Evolutionary conservation across 2,888 invertebrate genomes (phyloP).

Genomic region (Thymelicus lineola): DNA sequence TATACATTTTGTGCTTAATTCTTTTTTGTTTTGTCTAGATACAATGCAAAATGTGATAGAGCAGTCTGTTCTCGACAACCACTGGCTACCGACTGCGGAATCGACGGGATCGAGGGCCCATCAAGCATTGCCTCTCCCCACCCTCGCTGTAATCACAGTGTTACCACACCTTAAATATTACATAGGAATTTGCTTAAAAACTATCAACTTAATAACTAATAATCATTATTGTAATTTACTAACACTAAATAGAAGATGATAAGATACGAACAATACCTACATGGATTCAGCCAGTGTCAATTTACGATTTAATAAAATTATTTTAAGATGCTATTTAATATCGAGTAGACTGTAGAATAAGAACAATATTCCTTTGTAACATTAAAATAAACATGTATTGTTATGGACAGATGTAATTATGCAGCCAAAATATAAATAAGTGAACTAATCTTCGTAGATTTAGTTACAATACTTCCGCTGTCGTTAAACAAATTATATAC

Average conservation of each 20-base stretch:
- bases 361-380: constrained; percentile 16
- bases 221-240: constrained; percentile 49
- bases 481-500: constrained; percentile 6
- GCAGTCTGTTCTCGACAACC: constrained; percentile 81
- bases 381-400: constrained; percentile 8
- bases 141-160: constrained; percentile 57
- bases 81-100: constrained; percentile 80
- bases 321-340: constrained; percentile 32
- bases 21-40: constrained; percentile 56
- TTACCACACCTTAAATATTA: constrained; percentile 53
- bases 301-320: constrained; percentile 47
- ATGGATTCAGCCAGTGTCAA: constrained; percentile 47
- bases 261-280: constrained; percentile 54
- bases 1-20: too few species aligned
- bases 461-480: constrained; percentile 17
- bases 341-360: constrained; percentile 15
- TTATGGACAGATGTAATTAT: constrained; percentile 19
- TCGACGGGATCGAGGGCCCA: constrained; percentile 64
- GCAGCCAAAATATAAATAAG: constrained; percentile 4
- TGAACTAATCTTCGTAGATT: constrained; percentile 16
- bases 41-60: constrained; percentile 82
- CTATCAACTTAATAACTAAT: constrained; percentile 45
- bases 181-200: constrained; percentile 50
- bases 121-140: constrained; percentile 59
- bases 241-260: constrained; percentile 67